Evolutionary conservation across 1,140 invertebrate genomes (phyloP).

Genomic region (Neodiprion fabricii): DNA sequence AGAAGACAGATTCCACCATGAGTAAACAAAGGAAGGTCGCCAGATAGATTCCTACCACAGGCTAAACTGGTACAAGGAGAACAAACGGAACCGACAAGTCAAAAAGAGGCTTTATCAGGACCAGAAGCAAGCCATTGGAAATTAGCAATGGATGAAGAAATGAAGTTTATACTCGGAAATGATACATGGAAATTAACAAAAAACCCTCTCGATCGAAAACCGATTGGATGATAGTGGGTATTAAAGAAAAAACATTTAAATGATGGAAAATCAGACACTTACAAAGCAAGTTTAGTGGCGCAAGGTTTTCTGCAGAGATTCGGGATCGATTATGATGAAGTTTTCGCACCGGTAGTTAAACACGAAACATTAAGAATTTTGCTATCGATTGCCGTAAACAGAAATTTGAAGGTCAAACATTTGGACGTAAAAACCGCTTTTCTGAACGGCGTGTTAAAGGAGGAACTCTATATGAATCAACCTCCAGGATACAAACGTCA

Average conservation of each 20-base stretch:
- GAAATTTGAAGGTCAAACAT: conserved; percentile 34
- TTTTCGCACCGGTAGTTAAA: conserved; percentile 26
- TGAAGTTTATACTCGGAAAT: conserved; percentile 31
- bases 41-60: neutral
- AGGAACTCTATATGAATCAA: conserved; percentile 52
- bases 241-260: conserved; percentile 41
- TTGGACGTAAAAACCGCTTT: conserved; percentile 47
- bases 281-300: conserved; percentile 41
- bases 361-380: conserved; percentile 30
- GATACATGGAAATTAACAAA: conserved; percentile 21
- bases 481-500: conserved; percentile 28
- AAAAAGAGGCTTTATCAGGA: conserved; percentile 9
- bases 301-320: conserved; percentile 37
- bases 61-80: neutral
- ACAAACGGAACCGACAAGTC: neutral
- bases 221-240: conserved; percentile 43
- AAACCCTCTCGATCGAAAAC: neutral
- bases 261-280: conserved; percentile 25
- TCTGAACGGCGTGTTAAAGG: conserved; percentile 39
- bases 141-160: conserved; percentile 34
- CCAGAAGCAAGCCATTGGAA: conserved; percentile 29
- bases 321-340: conserved; percentile 42
- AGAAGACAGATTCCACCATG: neutral
- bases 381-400: conserved; percentile 37
- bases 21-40: neutral